Conservation (phyloP, 1,140 invertebrate genomes). For the Paracyclopina nana region DNA sequence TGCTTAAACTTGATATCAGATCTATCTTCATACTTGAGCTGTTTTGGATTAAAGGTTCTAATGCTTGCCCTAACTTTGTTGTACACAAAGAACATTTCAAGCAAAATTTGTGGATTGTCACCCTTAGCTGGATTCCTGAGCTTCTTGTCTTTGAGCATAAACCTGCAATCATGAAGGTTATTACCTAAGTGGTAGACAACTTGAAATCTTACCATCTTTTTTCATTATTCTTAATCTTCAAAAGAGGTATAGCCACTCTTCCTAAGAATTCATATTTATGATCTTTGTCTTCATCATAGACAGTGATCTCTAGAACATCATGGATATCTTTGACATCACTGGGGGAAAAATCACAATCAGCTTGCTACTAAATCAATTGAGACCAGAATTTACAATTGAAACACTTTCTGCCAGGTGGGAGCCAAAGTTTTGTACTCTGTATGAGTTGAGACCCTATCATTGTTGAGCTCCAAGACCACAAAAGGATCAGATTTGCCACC, state of each 20-base stretch:
- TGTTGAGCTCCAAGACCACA: conserved; percentile 84
- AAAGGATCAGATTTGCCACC: conserved; percentile 92
- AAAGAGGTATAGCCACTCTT: conserved; percentile 72
- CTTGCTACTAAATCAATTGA: conserved; percentile 16
- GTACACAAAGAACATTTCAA: conserved; percentile 81
- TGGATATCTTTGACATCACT: conserved; percentile 95
- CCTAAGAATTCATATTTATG: conserved; percentile 96
- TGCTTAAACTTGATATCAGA: conserved; percentile 66
- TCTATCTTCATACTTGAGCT: conserved; percentile 88
- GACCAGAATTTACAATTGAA: conserved; percentile 65
- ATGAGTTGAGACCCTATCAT: conserved; percentile 83
- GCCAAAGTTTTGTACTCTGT: conserved; percentile 93
- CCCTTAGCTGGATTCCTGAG: conserved; percentile 69
- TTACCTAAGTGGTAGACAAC: too few relatives aligned
- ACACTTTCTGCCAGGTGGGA: conserved; percentile 96
- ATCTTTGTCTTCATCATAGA: conserved; percentile 94
- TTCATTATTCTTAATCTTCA: conserved; percentile 69
- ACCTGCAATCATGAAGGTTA: too few relatives aligned
- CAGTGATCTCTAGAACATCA: conserved; percentile 79
- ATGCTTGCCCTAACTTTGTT: conserved; percentile 57
- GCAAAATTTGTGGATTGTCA: conserved; percentile 60
- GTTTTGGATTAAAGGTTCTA: conserved; percentile 79
- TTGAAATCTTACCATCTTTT: conserved; percentile 83
- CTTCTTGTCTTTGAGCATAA: conserved; percentile 87
- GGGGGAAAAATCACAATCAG: conserved; percentile 23